Conservation (phyloP, 2,888 invertebrate species). For the Nemoura dubitans region DNA sequence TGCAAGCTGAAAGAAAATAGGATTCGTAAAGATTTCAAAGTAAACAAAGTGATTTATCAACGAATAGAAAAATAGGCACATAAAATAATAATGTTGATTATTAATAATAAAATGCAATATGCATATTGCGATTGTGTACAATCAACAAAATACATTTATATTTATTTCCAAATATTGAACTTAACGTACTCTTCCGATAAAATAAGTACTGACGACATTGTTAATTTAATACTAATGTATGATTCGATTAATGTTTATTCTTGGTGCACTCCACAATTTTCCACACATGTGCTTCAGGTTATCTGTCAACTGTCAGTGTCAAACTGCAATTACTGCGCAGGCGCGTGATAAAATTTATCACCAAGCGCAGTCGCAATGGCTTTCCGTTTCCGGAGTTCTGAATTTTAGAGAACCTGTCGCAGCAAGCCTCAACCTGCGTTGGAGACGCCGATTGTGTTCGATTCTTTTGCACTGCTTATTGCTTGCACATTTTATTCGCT, state of each 20-base stretch:
- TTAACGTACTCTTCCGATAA: not conserved
- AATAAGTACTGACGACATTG: not conserved
- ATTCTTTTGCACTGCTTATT: not conserved
- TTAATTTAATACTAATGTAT: not conserved
- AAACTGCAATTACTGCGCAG: not conserved
- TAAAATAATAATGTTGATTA: too few species aligned
- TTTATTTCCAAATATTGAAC: too few species aligned
- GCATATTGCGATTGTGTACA: too few species aligned
- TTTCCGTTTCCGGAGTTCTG: not conserved
- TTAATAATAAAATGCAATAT: too few species aligned
- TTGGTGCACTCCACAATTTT: too few species aligned
- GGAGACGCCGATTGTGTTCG: too few species aligned
- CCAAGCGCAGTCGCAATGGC: not conserved
- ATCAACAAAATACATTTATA: too few species aligned
- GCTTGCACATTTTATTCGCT: not conserved
- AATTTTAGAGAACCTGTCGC: not conserved
- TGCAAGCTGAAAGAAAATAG: slow-evolving; percentile 48
- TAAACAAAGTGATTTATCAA: too few species aligned
- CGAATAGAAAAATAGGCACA: not conserved
- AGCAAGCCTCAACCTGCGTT: too few species aligned
- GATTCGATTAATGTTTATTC: too few species aligned
- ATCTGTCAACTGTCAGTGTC: not conserved
- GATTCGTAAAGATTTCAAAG: too few species aligned
- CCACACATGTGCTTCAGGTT: not conserved
- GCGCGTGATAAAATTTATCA: too few species aligned